A percentile compares a stretch with the other conserved stretches of the same genome.
Conservation (phyloP, 2,797 vertebrate genomes). For the Anabacerthia variegaticeps region DNA sequence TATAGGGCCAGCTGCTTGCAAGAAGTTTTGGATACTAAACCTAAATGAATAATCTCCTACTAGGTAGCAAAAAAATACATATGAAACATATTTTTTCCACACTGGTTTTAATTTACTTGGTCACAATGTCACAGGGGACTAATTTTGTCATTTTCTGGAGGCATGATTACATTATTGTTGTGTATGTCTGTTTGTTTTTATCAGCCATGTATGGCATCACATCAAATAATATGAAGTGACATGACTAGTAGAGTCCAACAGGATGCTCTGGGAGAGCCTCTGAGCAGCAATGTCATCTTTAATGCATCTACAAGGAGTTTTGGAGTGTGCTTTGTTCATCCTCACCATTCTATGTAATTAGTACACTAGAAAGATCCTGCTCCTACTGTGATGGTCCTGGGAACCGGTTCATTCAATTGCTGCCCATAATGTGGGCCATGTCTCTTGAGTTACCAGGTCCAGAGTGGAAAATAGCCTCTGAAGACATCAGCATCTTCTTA, state of each 20-base stretch:
- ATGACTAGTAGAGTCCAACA: background rate
- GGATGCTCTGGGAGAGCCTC: conserved; percentile 41
- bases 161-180: background rate
- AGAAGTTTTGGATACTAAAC: background rate
- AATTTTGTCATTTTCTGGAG: conserved; percentile 52
- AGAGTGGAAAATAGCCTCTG: background rate
- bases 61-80: background rate
- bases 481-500: background rate
- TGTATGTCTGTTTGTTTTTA: conserved; percentile 29
- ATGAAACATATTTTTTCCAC: background rate
- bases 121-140: conserved; percentile 45
- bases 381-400: background rate
- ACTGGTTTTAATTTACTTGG: conserved; percentile 8
- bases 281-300: conserved; percentile 38
- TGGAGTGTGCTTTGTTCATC: conserved; percentile 29
- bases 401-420: background rate
- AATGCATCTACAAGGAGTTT: conserved; percentile 17
- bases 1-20: background rate
- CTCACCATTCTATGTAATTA: background rate
- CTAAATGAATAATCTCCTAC: background rate
- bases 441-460: background rate
- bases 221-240: conserved; percentile 35
- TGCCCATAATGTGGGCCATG: background rate
- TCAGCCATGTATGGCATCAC: background rate
- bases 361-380: background rate